These are phyloP conservation scores for Tichodroma muraria DNA, from an alignment of 2,113 vertebrate species.

Conservation along the genomic window DNA sequence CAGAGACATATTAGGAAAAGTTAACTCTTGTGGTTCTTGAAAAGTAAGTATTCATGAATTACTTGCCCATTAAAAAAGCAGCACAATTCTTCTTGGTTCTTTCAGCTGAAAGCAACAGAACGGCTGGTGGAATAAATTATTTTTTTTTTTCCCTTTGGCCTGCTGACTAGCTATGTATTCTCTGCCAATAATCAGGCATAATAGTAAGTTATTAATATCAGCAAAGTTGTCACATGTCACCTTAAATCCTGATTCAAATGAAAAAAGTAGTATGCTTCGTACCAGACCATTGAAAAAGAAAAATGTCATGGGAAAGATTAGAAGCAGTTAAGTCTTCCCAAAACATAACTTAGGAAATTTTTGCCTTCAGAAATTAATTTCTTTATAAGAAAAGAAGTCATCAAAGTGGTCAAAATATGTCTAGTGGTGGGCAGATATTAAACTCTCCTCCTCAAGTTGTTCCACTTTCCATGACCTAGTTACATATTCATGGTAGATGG, in stretches of 20 bases:
- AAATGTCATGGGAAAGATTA: background rate
- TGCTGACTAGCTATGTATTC: background rate
- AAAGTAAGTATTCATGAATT: background rate
- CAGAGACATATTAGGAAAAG: background rate
- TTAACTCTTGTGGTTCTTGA: background rate
- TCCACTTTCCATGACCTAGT: background rate
- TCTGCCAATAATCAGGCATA: background rate
- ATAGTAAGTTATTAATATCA: background rate
- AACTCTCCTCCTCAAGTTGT: background rate
- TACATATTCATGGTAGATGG: background rate
- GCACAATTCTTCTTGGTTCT: background rate
- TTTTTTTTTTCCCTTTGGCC: fast-evolving
- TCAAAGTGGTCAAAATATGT: background rate
- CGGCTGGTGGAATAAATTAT: background rate
- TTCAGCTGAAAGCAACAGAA: background rate
- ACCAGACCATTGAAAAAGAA: background rate
- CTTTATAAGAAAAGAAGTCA: background rate
- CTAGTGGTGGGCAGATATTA: background rate
- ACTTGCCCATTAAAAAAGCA: background rate
- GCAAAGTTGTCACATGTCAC: background rate
- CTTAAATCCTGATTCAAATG: background rate
- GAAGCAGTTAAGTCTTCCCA: background rate
- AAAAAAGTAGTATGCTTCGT: background rate
- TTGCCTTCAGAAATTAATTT: background rate
- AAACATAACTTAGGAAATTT: background rate